phyloP scores from a whole-genome alignment of 2,113 vertebrate species.

The Scolopax mira region DNA sequence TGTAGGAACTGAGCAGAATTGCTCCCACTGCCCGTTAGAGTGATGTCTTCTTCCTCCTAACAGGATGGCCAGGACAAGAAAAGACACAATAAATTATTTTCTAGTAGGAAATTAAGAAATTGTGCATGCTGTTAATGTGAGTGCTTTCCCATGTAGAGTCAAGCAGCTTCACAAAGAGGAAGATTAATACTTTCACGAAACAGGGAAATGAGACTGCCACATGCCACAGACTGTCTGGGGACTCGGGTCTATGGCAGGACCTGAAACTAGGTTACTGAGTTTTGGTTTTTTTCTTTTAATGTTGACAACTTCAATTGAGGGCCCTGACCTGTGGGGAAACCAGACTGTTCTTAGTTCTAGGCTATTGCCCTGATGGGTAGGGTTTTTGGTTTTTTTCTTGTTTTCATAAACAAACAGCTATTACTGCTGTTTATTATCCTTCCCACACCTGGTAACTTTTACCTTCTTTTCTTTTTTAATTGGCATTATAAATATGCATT shows the following conservation, averaged over 20 bases:
- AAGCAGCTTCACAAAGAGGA: background rate
- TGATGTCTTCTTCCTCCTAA: background rate
- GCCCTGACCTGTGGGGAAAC: background rate
- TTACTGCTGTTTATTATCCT: background rate
- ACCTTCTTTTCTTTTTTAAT: background rate
- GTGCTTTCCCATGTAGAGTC: background rate
- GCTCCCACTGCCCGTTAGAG: rapidly evolving
- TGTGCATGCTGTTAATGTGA: background rate
- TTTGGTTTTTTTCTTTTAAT: background rate
- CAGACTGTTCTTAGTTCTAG: background rate
- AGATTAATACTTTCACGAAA: background rate
- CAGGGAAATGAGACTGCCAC: background rate
- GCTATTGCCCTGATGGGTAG: background rate
- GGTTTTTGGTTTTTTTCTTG: background rate
- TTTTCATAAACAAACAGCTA: background rate
- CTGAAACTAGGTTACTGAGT: background rate
- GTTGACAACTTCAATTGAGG: background rate
- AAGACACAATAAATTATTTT: background rate
- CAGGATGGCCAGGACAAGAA: background rate
- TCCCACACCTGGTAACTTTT: background rate
- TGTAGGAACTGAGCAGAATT: background rate
- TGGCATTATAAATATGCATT: background rate
- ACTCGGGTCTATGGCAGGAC: background rate
- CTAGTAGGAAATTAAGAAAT: background rate
- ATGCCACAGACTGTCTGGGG: background rate